Conservation (phyloP, 2,888 invertebrate species). For the Ennomos erosarius region DNA sequence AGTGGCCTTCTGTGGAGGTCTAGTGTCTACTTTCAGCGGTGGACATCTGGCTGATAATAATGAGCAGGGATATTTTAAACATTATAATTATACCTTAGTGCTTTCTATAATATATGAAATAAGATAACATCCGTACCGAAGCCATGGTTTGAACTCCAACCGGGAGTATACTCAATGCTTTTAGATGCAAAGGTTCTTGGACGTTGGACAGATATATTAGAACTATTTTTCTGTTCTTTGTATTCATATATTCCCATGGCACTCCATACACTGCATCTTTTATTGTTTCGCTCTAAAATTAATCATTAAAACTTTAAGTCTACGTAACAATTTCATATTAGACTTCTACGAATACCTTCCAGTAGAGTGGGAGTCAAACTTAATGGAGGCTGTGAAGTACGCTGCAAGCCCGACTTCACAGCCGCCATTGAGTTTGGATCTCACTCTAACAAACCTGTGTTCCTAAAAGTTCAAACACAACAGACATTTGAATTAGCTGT, state of each 20-base stretch:
- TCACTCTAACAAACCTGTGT: conserved; percentile 46
- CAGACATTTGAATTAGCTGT: conserved; percentile 49
- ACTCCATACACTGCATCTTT: conserved; percentile 48
- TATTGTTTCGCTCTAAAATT: conserved; percentile 47
- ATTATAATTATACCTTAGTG: too few relatives aligned
- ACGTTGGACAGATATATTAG: conserved; percentile 46
- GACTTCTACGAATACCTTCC: too few relatives aligned
- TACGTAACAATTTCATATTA: too few relatives aligned
- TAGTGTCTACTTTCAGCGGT: too few relatives aligned
- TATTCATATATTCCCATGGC: conserved; percentile 57
- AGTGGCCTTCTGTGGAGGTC: too few relatives aligned
- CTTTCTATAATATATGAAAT: too few relatives aligned
- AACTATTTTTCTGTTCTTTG: conserved; percentile 41
- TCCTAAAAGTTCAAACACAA: conserved; percentile 48
- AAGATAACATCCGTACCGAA: conserved; percentile 35
- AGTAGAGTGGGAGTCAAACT: too few relatives aligned
- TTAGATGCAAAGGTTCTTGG: conserved; percentile 49
- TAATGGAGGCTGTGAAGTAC: too few relatives aligned
- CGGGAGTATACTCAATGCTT: conserved; percentile 46
- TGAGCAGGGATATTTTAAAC: too few relatives aligned
- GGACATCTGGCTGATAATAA: too few relatives aligned
- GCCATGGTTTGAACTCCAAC: conserved; percentile 57
- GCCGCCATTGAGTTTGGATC: too few relatives aligned
- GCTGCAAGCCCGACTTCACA: too few relatives aligned
- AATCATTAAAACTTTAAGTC: background rate